Evolutionary conservation across 1,140 invertebrate species (phyloP).

Genomic region (Andrena cerasifolii): DNA sequence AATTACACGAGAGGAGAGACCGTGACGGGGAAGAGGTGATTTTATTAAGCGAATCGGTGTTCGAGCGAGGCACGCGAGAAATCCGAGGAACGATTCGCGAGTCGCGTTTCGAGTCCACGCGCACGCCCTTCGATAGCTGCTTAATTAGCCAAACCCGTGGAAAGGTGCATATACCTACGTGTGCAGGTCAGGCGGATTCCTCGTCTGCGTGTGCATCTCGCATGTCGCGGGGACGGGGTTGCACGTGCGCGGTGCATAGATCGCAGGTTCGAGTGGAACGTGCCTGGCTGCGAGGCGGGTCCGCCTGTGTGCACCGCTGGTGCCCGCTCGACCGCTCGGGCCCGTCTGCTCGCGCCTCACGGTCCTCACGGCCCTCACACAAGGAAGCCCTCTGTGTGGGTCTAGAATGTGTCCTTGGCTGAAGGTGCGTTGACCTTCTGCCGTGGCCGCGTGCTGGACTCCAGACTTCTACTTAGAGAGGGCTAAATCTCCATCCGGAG

Average conservation of each 20-base stretch:
- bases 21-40: too few relatives aligned
- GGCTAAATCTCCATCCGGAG: slow-evolving; percentile 66
- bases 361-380: slow-evolving; percentile 46
- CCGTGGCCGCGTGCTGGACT: slow-evolving; percentile 61
- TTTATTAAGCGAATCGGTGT: too few relatives aligned
- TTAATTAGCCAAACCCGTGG: too few relatives aligned
- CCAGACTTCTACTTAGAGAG: slow-evolving; percentile 66
- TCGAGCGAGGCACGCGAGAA: too few relatives aligned
- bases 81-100: too few relatives aligned
- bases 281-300: slow-evolving; percentile 2
- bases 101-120: too few relatives aligned
- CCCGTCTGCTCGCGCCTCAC: slow-evolving; percentile 24
- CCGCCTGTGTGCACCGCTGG: neutral
- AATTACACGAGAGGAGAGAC: too few relatives aligned
- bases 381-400: slow-evolving; percentile 64
- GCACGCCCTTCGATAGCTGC: too few relatives aligned
- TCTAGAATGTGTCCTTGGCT: slow-evolving; percentile 78
- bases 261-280: slow-evolving; percentile 7
- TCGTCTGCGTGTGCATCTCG: too few relatives aligned
- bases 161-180: too few relatives aligned
- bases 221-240: neutral
- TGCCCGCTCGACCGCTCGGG: slow-evolving; percentile 2
- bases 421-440: slow-evolving; percentile 76
- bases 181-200: too few relatives aligned
- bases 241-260: slow-evolving; percentile 48